Percentiles rank a stretch among this genome's conserved stretches.
These are phyloP conservation scores for Heloderma charlesbogerti DNA, from an alignment of 2,113 vertebrate genomes.

Conservation along the genomic window DNA sequence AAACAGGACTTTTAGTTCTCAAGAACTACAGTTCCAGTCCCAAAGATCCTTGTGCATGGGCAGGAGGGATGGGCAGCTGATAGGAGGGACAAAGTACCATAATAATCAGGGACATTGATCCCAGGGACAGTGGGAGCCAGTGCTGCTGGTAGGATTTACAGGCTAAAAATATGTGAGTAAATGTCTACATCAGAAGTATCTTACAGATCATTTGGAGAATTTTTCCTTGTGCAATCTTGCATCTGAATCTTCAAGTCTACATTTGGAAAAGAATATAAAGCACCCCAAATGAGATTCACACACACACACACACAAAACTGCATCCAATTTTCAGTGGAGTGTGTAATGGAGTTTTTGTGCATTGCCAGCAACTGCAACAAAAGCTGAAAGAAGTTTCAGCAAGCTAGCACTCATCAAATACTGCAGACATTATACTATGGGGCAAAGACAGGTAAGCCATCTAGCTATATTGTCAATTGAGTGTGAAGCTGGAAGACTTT, in stretches of 20 bases:
- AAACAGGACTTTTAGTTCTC: neutral
- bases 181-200: too few species aligned
- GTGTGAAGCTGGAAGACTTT: neutral
- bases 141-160: slow-evolving; percentile 16
- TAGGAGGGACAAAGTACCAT: slow-evolving; percentile 4
- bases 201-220: too few species aligned
- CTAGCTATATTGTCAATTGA: neutral
- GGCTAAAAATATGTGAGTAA: neutral
- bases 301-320: neutral
- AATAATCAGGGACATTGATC: slow-evolving; percentile 9
- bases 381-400: neutral
- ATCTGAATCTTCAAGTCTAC: too few species aligned
- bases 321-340: neutral
- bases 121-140: neutral
- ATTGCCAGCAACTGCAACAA: neutral
- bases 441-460: neutral
- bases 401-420: neutral
- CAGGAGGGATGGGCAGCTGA: neutral
- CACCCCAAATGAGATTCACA: neutral
- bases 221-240: too few species aligned
- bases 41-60: neutral
- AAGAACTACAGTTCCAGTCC: neutral
- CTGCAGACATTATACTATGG: neutral
- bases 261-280: neutral
- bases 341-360: neutral